Base-by-base conservation (phyloP, 2,797 vertebrate genomes). In the Scyliorhinus canicula region DNA sequence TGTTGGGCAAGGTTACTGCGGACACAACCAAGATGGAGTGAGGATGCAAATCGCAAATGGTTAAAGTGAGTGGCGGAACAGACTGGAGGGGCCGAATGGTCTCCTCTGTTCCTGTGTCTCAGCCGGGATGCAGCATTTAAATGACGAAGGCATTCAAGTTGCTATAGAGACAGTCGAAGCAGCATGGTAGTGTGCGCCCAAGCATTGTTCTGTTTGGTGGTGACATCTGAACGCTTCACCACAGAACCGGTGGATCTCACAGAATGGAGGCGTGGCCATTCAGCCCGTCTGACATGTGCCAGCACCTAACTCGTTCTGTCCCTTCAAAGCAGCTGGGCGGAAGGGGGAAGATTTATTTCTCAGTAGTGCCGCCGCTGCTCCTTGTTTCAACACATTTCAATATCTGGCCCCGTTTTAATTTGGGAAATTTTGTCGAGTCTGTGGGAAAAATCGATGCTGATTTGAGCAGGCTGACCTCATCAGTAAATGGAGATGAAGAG, bases 401-500 rank as follows among this genome's bases (percentile, higher is more conserved):
- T 71, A 93, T 50, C 65, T 93, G 91, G 26, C 65, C 71, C 60
- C 28, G 26, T 88, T 93, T 93, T 69, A 93, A 71, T 93, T 71
- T 71, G 65, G 40, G 44, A 50, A 93, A 69, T 69, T 93, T 67
- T 12, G 9, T 28, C 47, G 26, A 69, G 91, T 16, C 60, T 69
- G 63, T 50, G 26, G 63, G 40, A 65, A 93, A 93, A 69, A 93
- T 93, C 91, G 44, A 93, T 93, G 63, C 6, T 7, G 44, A 93
- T 71, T 71, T 71, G 28, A 67, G 28, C 44, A 93, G 88, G 24
- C 40, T 50, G 65, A 71, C 28, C 28, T 69, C 40, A 69, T 69
- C 40, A 69, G 91, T 93, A 71, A 93, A 71, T 93, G 65, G 91
- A 31, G 91, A 69, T 71, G 91, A 69, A 93, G 44, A 47, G 65